A percentile compares a stretch with the other conserved stretches of the same genome.
phyloP scores from a whole-genome alignment of 2,113 vertebrate species.

The Apaloderma vittatum region DNA sequence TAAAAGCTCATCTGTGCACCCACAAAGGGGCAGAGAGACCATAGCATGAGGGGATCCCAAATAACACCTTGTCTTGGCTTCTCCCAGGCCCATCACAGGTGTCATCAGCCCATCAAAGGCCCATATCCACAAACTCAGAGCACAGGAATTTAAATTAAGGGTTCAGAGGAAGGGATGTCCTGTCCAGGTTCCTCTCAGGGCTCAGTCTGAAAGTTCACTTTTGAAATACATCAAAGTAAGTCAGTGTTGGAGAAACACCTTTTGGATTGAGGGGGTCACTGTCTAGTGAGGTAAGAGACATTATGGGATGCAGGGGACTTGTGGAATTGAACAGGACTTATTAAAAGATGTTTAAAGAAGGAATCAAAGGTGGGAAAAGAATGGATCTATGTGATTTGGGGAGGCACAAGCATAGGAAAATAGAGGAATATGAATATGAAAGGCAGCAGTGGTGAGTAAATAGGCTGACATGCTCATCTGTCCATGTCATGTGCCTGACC shows the following conservation, averaged over 20 bases:
- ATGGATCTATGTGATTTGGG: background rate
- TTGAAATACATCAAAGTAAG: background rate
- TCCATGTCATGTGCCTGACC: background rate
- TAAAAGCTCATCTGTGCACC: background rate
- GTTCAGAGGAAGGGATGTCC: no score
- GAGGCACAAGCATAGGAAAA: accelerated
- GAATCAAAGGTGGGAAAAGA: background rate
- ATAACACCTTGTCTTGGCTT: background rate
- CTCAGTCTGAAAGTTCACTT: background rate
- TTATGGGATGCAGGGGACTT: background rate
- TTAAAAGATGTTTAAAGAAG: background rate
- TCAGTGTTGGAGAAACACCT: background rate
- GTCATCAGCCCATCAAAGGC: no score
- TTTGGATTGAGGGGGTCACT: background rate
- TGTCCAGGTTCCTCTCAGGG: accelerated
- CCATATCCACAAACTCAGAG: no score
- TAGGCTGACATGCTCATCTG: accelerated
- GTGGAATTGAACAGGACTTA: background rate
- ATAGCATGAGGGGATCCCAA: background rate
- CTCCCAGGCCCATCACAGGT: no score
- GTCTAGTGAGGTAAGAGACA: accelerated
- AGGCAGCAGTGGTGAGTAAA: background rate
- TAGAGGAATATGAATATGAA: background rate
- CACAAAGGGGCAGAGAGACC: background rate
- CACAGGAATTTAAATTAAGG: no score